Evolutionary conservation across 2,113 vertebrate genomes (phyloP), one percentile per base, ranked within the genome.

Genomic region (Cairina moschata): DNA sequence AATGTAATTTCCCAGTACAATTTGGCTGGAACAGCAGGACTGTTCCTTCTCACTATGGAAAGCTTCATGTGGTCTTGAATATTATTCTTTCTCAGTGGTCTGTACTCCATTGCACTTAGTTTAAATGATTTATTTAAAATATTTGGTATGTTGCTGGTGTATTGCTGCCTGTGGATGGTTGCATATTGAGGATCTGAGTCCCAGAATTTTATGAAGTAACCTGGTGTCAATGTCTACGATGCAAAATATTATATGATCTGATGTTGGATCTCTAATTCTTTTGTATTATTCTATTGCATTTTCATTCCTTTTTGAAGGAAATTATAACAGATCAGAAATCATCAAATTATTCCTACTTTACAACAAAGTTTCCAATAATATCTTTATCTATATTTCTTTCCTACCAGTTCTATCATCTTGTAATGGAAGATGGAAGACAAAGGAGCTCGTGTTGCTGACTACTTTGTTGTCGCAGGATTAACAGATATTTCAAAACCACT

Each of bases 381-480:
- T 50, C 34, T 63, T 73, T 21, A 20, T 60, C 15, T 9, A 0
- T 83, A 17, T 90, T 62, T 89, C 59, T 95, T 76, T 92, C 32
- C 80, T 83, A 76, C 86, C 92, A 98, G 98, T 81, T 95, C 50
- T 55, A 94, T 67, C 95, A 26, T 94, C 97, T 96, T 98, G 98
- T 98, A 97, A 99, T 99, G 98, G 98, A 98, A 98, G 97, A 99
- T 99, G 99, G 99, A 99, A 98, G 99, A 99, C 98, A 99, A 99
- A 98, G 99, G 99, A 59, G 99, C 98, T 92, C 99, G 99, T 97
- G 99, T 99, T 95, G 99, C 99, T 46, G 99, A 99, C 98, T 99
- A 99, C 98, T 99, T 99, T 91, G 99, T 99, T 95, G 98, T 99
- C 93, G 99, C 99, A 6, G 99, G 99, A 93, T 98, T 99, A 83